phyloP scores from a whole-genome alignment of 2,797 vertebrate species.

The Rhincodon typus region DNA sequence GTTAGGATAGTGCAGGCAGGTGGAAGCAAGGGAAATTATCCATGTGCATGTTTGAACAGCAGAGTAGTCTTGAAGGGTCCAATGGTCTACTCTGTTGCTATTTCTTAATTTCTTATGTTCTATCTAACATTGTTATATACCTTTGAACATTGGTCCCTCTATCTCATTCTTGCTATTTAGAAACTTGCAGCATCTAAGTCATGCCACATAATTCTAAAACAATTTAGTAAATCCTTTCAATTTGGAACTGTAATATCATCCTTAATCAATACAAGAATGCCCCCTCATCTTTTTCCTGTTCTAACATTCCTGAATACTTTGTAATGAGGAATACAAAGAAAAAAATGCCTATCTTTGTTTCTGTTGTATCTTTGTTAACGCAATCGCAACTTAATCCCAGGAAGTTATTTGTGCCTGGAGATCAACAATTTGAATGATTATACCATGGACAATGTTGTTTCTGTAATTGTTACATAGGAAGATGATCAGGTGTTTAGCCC shows the following conservation, averaged over 20 bases:
- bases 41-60: not conserved
- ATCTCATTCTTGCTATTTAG: not conserved
- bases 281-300: not conserved
- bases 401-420: not conserved
- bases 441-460: not conserved
- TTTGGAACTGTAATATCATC: not conserved
- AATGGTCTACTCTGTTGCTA: not conserved
- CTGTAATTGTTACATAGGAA: not conserved
- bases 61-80: not conserved
- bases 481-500: not conserved
- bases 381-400: not conserved
- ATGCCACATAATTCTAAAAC: not conserved
- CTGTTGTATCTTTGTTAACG: not conserved
- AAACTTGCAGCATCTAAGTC: not conserved
- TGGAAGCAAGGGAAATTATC: not conserved
- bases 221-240: not conserved
- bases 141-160: not conserved
- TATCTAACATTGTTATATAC: not conserved
- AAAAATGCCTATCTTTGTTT: not conserved
- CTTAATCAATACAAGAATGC: not conserved
- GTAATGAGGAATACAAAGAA: not conserved
- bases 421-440: not conserved
- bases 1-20: not conserved
- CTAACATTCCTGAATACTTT: not conserved
- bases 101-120: not conserved